A percentile compares a stretch with the other conserved stretches of the same genome.
Evolutionary conservation across 2,888 invertebrate species (phyloP).

Genomic region (Oxytorus armatus): DNA sequence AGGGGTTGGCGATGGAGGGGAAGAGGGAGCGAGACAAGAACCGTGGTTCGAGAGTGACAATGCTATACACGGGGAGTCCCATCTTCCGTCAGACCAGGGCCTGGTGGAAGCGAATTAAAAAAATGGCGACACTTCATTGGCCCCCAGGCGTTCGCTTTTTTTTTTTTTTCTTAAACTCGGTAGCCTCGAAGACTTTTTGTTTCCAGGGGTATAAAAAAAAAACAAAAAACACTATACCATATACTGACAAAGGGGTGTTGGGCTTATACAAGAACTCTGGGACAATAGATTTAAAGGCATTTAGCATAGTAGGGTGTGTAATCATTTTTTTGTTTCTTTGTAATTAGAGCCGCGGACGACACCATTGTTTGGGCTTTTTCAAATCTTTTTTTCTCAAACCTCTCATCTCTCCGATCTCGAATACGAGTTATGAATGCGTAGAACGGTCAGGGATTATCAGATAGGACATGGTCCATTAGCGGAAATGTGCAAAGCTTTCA

Average conservation of each 20-base stretch:
- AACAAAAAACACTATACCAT: constrained; percentile 7
- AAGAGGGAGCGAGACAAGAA: neutral
- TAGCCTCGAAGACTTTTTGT: constrained; percentile 19
- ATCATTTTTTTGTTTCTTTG: neutral
- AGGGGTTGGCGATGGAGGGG: constrained; percentile 9
- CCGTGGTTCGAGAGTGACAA: constrained; percentile 43
- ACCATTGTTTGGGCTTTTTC: too few species aligned
- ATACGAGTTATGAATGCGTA: too few species aligned
- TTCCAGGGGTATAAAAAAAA: neutral
- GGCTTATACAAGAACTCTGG: neutral
- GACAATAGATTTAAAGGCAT: neutral
- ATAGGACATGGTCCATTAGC: neutral
- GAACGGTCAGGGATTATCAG: too few species aligned
- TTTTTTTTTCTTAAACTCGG: constrained; percentile 28
- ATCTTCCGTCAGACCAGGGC: constrained; percentile 44
- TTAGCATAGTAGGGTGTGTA: neutral
- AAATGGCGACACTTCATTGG: constrained; percentile 65
- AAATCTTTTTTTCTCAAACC: too few species aligned
- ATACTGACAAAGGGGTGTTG: neutral
- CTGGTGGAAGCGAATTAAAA: constrained; percentile 56
- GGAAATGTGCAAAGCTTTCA: constrained; percentile 13
- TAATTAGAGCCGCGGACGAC: neutral
- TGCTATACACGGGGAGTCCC: constrained; percentile 7
- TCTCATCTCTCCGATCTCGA: too few species aligned
- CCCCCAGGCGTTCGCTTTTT: constrained; percentile 44